Evolutionary conservation across 1,140 invertebrate genomes (phyloP).

Genomic region (Drosophila miranda): DNA sequence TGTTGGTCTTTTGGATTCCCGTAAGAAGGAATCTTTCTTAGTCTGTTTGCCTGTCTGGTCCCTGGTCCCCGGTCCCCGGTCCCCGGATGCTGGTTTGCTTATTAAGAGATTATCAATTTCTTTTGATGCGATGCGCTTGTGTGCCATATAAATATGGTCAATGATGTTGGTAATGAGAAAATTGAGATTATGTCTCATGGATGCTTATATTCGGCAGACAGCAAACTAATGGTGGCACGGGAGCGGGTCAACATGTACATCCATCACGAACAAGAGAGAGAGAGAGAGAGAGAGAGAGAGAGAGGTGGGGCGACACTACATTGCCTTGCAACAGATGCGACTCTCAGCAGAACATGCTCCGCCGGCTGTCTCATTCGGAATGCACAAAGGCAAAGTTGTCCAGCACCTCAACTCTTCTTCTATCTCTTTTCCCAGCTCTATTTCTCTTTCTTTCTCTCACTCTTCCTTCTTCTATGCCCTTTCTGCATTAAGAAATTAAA

Average conservation of each 20-base stretch:
- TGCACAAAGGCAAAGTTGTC: conserved; percentile 57
- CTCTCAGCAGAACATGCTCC: neutral
- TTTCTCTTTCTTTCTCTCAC: conserved; percentile 5
- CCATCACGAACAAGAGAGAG: conserved; percentile 2
- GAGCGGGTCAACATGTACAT: conserved; percentile 3
- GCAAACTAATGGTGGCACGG: conserved; percentile 29
- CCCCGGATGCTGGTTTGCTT: conserved; percentile 43
- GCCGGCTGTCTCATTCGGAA: conserved; percentile 48
- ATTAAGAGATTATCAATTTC: conserved; percentile 79
- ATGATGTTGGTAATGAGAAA: conserved; percentile 34
- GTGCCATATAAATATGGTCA: conserved; percentile 26
- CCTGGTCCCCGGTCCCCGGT: neutral
- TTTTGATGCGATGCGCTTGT: conserved; percentile 55
- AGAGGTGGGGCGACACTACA: too few species aligned
- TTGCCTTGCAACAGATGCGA: conserved; percentile 25
- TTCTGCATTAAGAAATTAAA: conserved; percentile 80
- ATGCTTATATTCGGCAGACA: conserved; percentile 20
- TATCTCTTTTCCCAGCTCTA: neutral
- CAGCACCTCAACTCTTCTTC: conserved; percentile 1
- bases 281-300: too few species aligned
- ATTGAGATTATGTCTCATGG: conserved; percentile 12
- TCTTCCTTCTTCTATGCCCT: conserved; percentile 45
- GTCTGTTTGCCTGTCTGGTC: conserved; percentile 45
- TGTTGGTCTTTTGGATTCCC: conserved; percentile 63
- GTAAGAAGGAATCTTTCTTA: conserved; percentile 15